These are phyloP conservation scores for Potorous gilbertii DNA, from an alignment of 2,797 vertebrate species.

Conservation along the genomic window DNA sequence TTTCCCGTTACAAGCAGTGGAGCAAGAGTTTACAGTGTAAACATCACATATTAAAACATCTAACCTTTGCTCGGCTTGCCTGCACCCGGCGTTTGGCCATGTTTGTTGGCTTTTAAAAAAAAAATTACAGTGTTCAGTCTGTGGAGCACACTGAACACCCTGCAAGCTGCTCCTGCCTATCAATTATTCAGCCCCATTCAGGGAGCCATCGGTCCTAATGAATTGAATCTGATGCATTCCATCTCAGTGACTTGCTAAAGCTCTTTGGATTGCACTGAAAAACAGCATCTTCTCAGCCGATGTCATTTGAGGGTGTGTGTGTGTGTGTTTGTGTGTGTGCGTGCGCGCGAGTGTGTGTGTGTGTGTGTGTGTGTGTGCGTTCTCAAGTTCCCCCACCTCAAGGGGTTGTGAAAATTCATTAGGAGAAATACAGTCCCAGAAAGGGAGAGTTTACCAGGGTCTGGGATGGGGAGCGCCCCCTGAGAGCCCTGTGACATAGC, in stretches of 20 bases:
- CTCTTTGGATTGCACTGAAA: conserved; percentile 60
- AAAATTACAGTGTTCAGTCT: conserved; percentile 75
- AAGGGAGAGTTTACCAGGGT: not conserved
- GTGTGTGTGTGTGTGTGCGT: not conserved
- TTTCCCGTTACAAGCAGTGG: conserved; percentile 79
- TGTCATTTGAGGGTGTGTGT: not conserved
- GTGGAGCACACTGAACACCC: conserved; percentile 79
- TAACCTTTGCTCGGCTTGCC: conserved; percentile 84
- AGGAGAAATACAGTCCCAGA: conserved; percentile 56
- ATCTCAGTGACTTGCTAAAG: conserved; percentile 77
- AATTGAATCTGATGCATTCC: conserved; percentile 84
- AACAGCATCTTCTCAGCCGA: conserved; percentile 59
- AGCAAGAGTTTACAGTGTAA: conserved; percentile 83
- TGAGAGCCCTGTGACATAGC: conserved; percentile 14
- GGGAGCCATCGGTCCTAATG: conserved; percentile 88
- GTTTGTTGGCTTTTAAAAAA: conserved; percentile 85
- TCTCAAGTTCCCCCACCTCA: not conserved
- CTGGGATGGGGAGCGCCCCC: not conserved
- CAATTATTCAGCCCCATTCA: conserved; percentile 89
- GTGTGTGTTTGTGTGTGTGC: rapidly evolving
- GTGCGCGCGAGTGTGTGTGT: too few relatives aligned
- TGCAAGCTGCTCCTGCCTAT: conserved; percentile 86
- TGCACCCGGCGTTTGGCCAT: conserved; percentile 78
- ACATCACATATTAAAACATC: conserved; percentile 84
- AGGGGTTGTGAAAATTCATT: conserved; percentile 71